These are phyloP conservation scores for Rhynchomys soricoides DNA, from an alignment of 2,113 vertebrate species.

Conservation along the genomic window DNA sequence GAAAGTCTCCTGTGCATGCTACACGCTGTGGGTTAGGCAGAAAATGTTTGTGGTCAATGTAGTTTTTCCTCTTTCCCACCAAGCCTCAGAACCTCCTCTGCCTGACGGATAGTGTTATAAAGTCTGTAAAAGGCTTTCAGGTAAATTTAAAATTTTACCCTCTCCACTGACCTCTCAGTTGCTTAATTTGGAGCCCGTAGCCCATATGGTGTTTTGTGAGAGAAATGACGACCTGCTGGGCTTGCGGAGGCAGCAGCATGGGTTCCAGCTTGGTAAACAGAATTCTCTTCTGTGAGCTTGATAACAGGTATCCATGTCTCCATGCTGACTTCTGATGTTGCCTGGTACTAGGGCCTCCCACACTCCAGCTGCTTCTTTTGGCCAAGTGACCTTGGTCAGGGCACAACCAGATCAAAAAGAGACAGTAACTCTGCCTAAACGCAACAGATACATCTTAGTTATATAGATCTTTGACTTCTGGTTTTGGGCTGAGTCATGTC, in stretches of 20 bases:
- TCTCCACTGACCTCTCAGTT: not conserved
- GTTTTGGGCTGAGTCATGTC: not conserved
- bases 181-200: conserved; percentile 26
- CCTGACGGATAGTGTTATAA: not conserved
- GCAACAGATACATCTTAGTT: not conserved
- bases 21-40: conserved; percentile 31
- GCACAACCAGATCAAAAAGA: too few species aligned
- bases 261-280: not conserved
- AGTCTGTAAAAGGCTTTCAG: conserved; percentile 41
- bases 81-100: not conserved
- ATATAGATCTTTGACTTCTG: not conserved
- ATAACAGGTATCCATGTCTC: not conserved
- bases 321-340: not conserved
- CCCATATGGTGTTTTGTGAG: conserved; percentile 15
- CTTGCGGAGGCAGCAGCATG: not conserved
- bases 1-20: conserved; percentile 11
- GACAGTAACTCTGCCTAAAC: not conserved
- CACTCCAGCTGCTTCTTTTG: not conserved
- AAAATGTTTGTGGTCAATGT: conserved; percentile 8
- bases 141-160: conserved; percentile 32
- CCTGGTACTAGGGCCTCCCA: not conserved
- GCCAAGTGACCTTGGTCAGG: not conserved
- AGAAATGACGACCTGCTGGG: not conserved
- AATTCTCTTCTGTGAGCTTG: conserved; percentile 38
- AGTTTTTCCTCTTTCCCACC: conserved; percentile 33